phyloP scores from a whole-genome alignment of 2,888 invertebrate genomes.

The Sylvicola cinctus region DNA sequence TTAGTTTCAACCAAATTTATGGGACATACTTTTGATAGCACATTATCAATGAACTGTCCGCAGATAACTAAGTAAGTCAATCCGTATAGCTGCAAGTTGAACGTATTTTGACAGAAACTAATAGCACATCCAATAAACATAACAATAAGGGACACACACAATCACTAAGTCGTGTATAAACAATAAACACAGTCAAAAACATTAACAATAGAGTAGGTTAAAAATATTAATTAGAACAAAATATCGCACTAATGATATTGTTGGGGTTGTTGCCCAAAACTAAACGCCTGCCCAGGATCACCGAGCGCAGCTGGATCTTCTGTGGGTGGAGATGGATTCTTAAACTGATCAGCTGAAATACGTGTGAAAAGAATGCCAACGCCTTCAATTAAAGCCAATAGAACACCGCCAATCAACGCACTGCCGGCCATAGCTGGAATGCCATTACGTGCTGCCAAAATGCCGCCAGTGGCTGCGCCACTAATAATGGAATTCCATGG shows the following conservation, averaged over 20 bases:
- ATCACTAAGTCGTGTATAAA: no score
- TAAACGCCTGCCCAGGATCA: conserved; percentile 25
- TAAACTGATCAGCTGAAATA: conserved; percentile 80
- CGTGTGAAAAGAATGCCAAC: conserved; percentile 87
- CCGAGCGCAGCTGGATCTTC: conserved; percentile 59
- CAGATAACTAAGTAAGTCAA: no score
- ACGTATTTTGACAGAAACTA: no score
- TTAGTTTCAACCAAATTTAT: no score
- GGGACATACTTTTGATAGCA: no score
- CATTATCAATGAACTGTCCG: no score
- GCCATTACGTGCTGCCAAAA: conserved; percentile 89
- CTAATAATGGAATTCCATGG: conserved; percentile 93
- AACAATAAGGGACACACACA: no score
- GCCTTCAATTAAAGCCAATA: conserved; percentile 93
- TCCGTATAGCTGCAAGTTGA: no score
- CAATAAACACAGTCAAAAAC: no score
- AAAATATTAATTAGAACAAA: neutral
- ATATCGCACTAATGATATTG: conserved; percentile 18
- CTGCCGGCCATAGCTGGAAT: conserved; percentile 82
- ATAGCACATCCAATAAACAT: no score
- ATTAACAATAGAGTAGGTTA: no score
- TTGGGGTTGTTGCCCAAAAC: conserved; percentile 16
- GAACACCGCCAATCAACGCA: conserved; percentile 85
- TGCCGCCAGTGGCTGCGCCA: conserved; percentile 90
- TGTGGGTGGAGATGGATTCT: conserved; percentile 54